A percentile compares a stretch with the other conserved stretches of the same genome.
Conservation (phyloP, 2,113 vertebrate species). For the Fregetta grallaria region DNA sequence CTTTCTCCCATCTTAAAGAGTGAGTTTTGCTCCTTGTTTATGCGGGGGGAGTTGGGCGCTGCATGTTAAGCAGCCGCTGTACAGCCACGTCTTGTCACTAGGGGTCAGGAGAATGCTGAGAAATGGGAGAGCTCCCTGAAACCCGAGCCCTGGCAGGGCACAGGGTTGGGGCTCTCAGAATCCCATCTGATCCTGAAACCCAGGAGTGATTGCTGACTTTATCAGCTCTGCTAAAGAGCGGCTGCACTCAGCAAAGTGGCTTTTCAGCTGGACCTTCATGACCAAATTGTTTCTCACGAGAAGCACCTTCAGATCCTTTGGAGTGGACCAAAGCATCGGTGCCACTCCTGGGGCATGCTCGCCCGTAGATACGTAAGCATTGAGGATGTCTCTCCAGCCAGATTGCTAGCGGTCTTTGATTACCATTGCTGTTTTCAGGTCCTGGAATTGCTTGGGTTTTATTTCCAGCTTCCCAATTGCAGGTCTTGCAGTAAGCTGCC, state of each 20-base stretch:
- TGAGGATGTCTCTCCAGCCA: neutral
- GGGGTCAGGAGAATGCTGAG: conserved; percentile 57
- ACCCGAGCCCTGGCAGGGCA: neutral
- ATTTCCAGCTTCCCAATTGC: neutral
- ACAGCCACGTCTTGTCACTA: conserved; percentile 10
- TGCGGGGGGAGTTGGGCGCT: rapidly evolving
- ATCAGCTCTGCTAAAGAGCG: neutral
- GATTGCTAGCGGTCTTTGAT: neutral
- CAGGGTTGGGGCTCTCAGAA: neutral
- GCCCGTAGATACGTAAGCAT: rapidly evolving
- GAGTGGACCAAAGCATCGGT: neutral
- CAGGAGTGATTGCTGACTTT: neutral
- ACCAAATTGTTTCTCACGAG: rapidly evolving
- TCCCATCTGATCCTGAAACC: rapidly evolving
- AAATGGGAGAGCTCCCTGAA: neutral
- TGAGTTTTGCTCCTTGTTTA: neutral
- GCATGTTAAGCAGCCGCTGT: neutral
- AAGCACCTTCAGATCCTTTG: neutral
- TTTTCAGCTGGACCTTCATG: neutral
- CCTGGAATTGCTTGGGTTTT: neutral
- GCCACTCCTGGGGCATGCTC: rapidly evolving
- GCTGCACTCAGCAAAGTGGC: rapidly evolving
- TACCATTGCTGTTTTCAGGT: neutral
- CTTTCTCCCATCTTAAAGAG: neutral
- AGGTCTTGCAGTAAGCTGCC: neutral